phyloP scores from a whole-genome alignment of 64 coral and sea anemone genomes.

The Stylophora pistillata region DNA sequence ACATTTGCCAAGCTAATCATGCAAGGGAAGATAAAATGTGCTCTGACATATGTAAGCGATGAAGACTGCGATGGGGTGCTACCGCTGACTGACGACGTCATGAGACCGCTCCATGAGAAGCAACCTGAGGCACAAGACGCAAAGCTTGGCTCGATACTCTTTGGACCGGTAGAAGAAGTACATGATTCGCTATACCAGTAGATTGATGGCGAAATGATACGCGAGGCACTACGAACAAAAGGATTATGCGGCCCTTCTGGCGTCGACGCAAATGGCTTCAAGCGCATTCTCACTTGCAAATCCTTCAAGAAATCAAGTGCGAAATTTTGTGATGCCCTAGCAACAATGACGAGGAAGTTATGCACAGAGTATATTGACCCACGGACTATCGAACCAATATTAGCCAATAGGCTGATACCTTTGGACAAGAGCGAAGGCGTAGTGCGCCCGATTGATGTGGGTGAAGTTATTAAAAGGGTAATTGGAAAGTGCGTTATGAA shows the following conservation, averaged over 20 bases:
- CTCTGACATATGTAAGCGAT: constrained; percentile 17
- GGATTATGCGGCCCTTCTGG: neutral
- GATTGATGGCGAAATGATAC: constrained; percentile 4
- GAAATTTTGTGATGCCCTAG: constrained; percentile 20
- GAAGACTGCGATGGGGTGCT: constrained; percentile 14
- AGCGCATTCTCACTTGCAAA: neutral
- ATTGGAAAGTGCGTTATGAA: neutral
- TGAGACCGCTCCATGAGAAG: constrained; percentile 6
- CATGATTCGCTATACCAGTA: constrained; percentile 9
- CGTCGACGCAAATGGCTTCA: neutral
- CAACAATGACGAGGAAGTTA: neutral
- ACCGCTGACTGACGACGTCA: constrained; percentile 17
- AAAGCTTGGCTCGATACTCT: neutral
- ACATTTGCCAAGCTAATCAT: neutral
- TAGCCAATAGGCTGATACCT: neutral
- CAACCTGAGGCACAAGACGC: constrained; percentile 37
- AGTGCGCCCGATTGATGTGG: no score
- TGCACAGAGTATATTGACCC: neutral
- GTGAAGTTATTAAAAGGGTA: no score
- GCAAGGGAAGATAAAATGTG: constrained; percentile 24
- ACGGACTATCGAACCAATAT: neutral
- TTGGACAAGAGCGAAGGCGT: neutral
- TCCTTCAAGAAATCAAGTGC: constrained; percentile 36
- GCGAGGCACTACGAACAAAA: constrained; percentile 24
- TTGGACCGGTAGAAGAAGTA: constrained; percentile 3